Percentiles rank a stretch among this genome's conserved stretches.
Evolutionary conservation across 2,113 vertebrate genomes (phyloP).

Genomic region (Nerophis lumbriciformis): DNA sequence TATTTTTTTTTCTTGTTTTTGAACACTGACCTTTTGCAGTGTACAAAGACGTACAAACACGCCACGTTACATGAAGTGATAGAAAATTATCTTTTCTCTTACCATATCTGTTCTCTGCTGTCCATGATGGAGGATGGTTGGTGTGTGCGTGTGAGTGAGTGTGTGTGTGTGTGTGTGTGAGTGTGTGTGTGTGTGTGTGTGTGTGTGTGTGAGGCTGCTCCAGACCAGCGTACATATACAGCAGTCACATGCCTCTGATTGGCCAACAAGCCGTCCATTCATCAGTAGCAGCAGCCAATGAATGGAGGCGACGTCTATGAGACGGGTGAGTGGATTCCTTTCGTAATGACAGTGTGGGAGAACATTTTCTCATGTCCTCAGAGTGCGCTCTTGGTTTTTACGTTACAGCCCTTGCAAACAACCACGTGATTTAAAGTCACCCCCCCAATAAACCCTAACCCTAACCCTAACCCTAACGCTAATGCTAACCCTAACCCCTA

Average conservation of each 20-base stretch:
- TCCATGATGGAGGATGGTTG: slow-evolving; percentile 56
- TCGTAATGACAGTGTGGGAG: background rate
- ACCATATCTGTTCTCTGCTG: slow-evolving; percentile 73
- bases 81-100: slow-evolving; percentile 19
- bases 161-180: slow-evolving; percentile 1
- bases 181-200: slow-evolving; percentile 1
- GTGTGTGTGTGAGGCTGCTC: slow-evolving; percentile 11
- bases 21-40: no score
- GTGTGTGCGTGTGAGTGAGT: no score
- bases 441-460: no score
- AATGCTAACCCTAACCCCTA: no score
- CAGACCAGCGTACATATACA: slow-evolving; percentile 31
- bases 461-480: no score
- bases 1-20: no score
- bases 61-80: no score
- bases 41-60: no score
- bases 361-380: background rate
- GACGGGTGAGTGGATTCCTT: background rate
- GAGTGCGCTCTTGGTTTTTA: background rate
- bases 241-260: slow-evolving; percentile 50
- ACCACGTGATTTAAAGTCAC: slow-evolving; percentile 7
- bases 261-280: slow-evolving; percentile 37
- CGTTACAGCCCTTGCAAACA: background rate
- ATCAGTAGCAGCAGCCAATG: slow-evolving; percentile 44
- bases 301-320: background rate